Conservation (phyloP, 35 echinoderm and acorn worm genomes). For the Ophioderma brevispina region DNA sequence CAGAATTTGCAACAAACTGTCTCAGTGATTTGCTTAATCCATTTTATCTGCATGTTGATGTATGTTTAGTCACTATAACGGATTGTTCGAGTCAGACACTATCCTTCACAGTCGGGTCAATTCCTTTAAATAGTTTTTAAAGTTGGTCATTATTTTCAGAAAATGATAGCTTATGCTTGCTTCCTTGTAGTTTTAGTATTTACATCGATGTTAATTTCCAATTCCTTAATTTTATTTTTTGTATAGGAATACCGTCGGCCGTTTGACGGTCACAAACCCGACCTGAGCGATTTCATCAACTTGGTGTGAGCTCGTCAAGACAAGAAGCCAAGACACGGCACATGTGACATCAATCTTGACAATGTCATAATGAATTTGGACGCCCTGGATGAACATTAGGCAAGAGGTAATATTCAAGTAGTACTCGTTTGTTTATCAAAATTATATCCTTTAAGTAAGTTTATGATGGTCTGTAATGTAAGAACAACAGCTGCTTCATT, state of each 20-base stretch:
- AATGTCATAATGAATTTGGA: constrained; percentile 97
- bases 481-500: too few relatives aligned
- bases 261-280: constrained; percentile 59
- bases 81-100: too few relatives aligned
- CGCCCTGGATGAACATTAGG: constrained; percentile 75
- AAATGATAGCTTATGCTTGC: too few relatives aligned
- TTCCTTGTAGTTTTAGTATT: too few relatives aligned
- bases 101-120: too few relatives aligned
- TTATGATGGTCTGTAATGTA: not conserved
- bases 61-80: not conserved
- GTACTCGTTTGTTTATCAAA: too few relatives aligned
- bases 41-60: constrained; percentile 33
- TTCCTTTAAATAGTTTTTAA: too few relatives aligned
- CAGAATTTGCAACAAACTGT: constrained; percentile 82
- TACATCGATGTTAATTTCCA: too few relatives aligned
- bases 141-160: too few relatives aligned
- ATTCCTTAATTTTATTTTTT: constrained; percentile 10
- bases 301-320: constrained; percentile 89
- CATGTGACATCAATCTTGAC: constrained; percentile 72
- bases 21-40: too few relatives aligned
- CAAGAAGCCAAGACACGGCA: constrained; percentile 89
- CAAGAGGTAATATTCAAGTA: constrained; percentile 81
- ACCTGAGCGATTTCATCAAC: constrained; percentile 71
- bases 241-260: constrained; percentile 60
- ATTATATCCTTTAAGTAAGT: too few relatives aligned